These are phyloP conservation scores for Hypercompe scribonia DNA, from an alignment of 2,888 invertebrate genomes.

Conservation along the genomic window DNA sequence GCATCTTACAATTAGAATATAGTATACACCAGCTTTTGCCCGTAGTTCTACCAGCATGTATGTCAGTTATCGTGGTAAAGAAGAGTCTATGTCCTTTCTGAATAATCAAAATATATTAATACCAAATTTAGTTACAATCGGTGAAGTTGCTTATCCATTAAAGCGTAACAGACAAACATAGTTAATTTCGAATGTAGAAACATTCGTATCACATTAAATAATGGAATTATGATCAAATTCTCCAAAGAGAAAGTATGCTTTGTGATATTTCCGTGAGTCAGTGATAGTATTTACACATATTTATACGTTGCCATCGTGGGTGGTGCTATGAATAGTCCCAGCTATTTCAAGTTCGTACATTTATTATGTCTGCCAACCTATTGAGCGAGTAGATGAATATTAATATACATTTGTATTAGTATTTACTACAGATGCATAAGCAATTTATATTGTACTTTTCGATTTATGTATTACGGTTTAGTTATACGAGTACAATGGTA, in stretches of 20 bases:
- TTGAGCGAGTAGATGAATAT: conserved; percentile 9
- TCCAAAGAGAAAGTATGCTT: conserved; percentile 14
- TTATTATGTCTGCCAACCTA: conserved; percentile 50
- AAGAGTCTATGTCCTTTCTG: too few relatives aligned
- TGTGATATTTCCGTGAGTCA: conserved; percentile 46
- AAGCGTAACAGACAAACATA: too few relatives aligned
- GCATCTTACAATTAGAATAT: neutral
- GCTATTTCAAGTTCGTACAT: conserved; percentile 75
- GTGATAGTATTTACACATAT: conserved; percentile 51
- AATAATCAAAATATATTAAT: too few relatives aligned
- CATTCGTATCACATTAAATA: neutral
- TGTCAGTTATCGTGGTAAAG: too few relatives aligned
- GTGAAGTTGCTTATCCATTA: too few relatives aligned
- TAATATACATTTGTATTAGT: conserved; percentile 5
- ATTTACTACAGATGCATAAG: neutral
- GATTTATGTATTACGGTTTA: conserved; percentile 17
- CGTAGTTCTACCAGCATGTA: too few relatives aligned
- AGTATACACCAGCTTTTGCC: neutral
- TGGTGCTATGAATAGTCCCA: conserved; percentile 60
- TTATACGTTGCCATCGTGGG: conserved; percentile 58
- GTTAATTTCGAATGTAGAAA: too few relatives aligned
- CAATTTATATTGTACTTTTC: conserved; percentile 3
- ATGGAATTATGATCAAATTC: conserved; percentile 3
- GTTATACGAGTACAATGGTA: neutral
- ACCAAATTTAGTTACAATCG: too few relatives aligned